These are phyloP conservation scores for Triplophysa tibetana DNA, from an alignment of 2,113 vertebrate species.

Conservation along the genomic window DNA sequence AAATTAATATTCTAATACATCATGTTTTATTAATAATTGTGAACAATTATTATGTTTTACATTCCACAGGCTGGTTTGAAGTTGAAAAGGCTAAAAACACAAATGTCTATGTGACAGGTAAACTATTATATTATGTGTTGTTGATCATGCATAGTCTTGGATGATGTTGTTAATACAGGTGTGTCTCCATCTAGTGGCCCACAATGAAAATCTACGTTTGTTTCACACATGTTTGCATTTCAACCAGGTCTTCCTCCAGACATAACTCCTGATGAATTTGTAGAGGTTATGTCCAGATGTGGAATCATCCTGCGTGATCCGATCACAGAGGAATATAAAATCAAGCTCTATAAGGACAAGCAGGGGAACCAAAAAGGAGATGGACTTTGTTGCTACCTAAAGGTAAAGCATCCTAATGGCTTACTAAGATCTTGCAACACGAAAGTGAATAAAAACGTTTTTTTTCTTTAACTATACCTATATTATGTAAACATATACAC, in stretches of 20 bases:
- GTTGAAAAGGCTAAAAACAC: conserved; percentile 92
- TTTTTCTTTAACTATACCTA: too few relatives aligned
- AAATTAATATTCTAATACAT: not conserved
- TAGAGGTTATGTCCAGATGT: conserved; percentile 90
- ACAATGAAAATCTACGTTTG: not conserved
- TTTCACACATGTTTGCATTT: not conserved
- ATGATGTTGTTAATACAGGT: not conserved
- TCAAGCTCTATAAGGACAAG: conserved; percentile 94
- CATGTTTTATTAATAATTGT: not conserved
- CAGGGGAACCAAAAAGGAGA: conserved; percentile 96
- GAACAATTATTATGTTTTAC: not conserved
- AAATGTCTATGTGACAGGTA: conserved; percentile 95
- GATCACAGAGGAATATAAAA: conserved; percentile 90
- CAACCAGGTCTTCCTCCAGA: conserved; percentile 88
- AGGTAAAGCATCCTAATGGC: conserved; percentile 73
- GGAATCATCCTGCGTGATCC: conserved; percentile 95
- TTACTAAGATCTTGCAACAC: too few relatives aligned
- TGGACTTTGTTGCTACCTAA: conserved; percentile 95
- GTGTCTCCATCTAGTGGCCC: conserved; percentile 1
- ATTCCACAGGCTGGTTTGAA: conserved; percentile 89
- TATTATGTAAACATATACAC: too few relatives aligned
- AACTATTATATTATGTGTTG: conserved; percentile 23
- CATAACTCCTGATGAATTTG: conserved; percentile 90
- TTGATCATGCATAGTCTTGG: conserved; percentile 53
- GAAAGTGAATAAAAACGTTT: too few relatives aligned